Base-by-base conservation (phyloP, 2,888 invertebrate genomes). In the Melanostoma mellinum region DNA sequence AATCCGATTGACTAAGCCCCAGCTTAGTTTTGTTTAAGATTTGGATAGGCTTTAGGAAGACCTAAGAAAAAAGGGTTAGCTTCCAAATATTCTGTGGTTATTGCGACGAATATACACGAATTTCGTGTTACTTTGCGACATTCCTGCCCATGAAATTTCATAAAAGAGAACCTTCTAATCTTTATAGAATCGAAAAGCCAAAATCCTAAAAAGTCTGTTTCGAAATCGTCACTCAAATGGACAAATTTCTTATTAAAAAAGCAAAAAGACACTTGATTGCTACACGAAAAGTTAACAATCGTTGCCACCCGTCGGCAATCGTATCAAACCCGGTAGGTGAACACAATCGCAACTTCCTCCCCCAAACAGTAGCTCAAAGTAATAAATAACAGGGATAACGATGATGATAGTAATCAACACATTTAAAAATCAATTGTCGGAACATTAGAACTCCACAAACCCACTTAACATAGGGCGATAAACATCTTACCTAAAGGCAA, bases 381-480 rank as follows among this genome's bases (percentile, higher is more conserved):
- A 44, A 63, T 56, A 72, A 65, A 81, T 75, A 75, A 75, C 68
- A 81, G n/a, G 58, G 71, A 80, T 72, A 71, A 81, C 65, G 71
- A 76, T 71, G n/a, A 77, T 67, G 76, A 84, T 79, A 71, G 74
- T 75, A 60, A 84, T 84, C 79, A 71, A 71, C 69, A 60, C 74
- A 79, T 78, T 84, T 79, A 71, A 84, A 79, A 84, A 79, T 69
- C 74, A 84, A 79, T 84, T 84, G 74, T 78, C 46, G 33, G 52
- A 42, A 78, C 68, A 73, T 77, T 73, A 67, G 42, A 55, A 61
- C 63, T 52, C 53, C 38, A 58, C 55, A 63, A 60, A 20, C 71
- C 52, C 58, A 50, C 55, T 48, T 44, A 48, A 50, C 74, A 69
- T 52, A 78, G 63, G 77, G 63, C 50, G 30, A 73, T 74, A 79